Evolutionary conservation across 2,113 vertebrate species (phyloP).

Genomic region (Podarcis cretensis): DNA sequence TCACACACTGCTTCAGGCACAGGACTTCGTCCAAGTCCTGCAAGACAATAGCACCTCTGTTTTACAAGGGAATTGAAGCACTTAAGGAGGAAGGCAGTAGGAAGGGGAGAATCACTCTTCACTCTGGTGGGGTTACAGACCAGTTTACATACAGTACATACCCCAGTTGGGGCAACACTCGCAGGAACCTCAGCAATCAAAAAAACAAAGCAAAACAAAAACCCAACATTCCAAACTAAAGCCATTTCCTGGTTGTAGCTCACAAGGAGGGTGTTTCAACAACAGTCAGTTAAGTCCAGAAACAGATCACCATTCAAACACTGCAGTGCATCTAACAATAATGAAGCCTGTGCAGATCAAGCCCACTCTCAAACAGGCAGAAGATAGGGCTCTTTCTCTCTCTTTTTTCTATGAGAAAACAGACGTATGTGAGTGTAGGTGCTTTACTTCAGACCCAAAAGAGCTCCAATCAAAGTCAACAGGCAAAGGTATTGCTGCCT

Average conservation of each 20-base stretch:
- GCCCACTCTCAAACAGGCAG: not conserved
- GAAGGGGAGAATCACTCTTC: conserved; percentile 53
- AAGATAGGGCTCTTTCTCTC: not conserved
- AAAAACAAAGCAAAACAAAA: conserved; percentile 1
- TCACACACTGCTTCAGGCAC: conserved; percentile 65
- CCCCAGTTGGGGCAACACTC: conserved; percentile 34
- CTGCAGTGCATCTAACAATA: not conserved
- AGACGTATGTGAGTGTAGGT: conserved; percentile 37
- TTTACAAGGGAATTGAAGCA: conserved; percentile 66
- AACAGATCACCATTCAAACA: not conserved
- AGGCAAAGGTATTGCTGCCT: conserved; percentile 38
- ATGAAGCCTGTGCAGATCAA: conserved; percentile 34
- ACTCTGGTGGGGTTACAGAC: conserved; percentile 31
- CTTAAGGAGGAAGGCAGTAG: conserved; percentile 65
- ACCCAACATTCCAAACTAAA: not conserved
- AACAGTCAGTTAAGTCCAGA: conserved; percentile 21
- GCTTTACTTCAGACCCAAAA: conserved; percentile 6
- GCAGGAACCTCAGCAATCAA: conserved; percentile 42
- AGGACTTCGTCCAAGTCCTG: conserved; percentile 64
- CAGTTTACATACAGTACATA: conserved; percentile 31
- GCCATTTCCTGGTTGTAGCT: conserved; percentile 32
- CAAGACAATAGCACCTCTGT: conserved; percentile 79
- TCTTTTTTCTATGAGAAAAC: not conserved
- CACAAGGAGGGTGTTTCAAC: conserved; percentile 35
- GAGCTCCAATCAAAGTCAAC: conserved; percentile 37